phyloP scores from a whole-genome alignment of 2,797 vertebrate genomes.

The Tauraco hartlaubi region DNA sequence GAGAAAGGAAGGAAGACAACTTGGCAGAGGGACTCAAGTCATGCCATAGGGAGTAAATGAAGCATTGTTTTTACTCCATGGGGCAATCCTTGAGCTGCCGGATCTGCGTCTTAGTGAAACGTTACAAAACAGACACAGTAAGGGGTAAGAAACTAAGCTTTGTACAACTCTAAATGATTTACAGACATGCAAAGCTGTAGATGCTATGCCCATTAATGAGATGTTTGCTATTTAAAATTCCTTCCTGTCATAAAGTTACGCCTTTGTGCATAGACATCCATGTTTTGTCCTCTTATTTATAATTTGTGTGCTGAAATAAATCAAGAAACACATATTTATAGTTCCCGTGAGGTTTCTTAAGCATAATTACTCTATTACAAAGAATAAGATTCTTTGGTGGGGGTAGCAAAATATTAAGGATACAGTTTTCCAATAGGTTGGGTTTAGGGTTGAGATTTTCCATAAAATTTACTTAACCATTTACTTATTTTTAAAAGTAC shows the following conservation, averaged over 20 bases:
- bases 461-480: not conserved
- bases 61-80: constrained; percentile 34
- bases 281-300: not conserved
- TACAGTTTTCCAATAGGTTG: not conserved
- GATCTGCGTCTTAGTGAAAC: constrained; percentile 13
- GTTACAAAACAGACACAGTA: constrained; percentile 17
- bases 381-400: not conserved
- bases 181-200: not conserved
- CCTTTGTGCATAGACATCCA: not conserved
- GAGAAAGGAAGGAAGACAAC: constrained; percentile 6
- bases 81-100: not conserved
- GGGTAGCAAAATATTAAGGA: not conserved
- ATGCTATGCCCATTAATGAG: not conserved
- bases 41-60: constrained; percentile 6
- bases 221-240: constrained; percentile 1
- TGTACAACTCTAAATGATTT: constrained; percentile 1
- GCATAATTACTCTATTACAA: not conserved
- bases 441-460: not conserved
- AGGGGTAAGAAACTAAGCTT: constrained; percentile 24
- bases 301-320: not conserved
- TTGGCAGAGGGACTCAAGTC: not conserved
- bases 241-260: not conserved
- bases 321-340: not conserved
- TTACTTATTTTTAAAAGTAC: not conserved
- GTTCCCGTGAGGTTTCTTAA: not conserved